phyloP scores from a whole-genome alignment of 2,888 invertebrate genomes.

The Pediacus dermestoides region DNA sequence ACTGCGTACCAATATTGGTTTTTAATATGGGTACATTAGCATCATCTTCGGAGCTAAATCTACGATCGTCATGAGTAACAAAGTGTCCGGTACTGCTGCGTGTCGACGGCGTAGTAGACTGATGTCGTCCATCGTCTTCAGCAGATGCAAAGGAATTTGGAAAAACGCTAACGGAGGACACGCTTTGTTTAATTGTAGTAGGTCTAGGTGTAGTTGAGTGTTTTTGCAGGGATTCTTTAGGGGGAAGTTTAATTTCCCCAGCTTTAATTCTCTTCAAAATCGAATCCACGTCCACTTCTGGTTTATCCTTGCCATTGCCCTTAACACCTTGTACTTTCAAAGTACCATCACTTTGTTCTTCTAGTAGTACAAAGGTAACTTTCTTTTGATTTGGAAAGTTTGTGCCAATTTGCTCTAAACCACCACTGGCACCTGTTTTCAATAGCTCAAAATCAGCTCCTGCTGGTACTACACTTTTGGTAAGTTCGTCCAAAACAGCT shows the following conservation, averaged over 20 bases:
- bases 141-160: conserved; percentile 43
- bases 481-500: conserved; percentile 70
- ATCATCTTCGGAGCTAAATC: conserved; percentile 24
- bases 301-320: conserved; percentile 69
- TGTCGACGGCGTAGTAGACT: not conserved
- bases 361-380: conserved; percentile 81
- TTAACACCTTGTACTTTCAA: conserved; percentile 82
- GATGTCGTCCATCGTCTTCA: conserved; percentile 12
- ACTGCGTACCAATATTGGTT: conserved; percentile 38
- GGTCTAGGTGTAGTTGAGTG: conserved; percentile 20
- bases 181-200: conserved; percentile 25
- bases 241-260: conserved; percentile 76
- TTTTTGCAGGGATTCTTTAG: conserved; percentile 37
- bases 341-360: conserved; percentile 81
- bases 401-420: conserved; percentile 65
- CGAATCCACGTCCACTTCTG: conserved; percentile 73
- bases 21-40: conserved; percentile 31
- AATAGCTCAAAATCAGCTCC: conserved; percentile 77
- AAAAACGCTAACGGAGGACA: conserved; percentile 34
- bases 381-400: conserved; percentile 68
- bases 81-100: not conserved
- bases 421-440: conserved; percentile 71
- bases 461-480: conserved; percentile 74
- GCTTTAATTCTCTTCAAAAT: conserved; percentile 77
- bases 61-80: not conserved